Percentiles rank a stretch among this genome's conserved stretches.
Conservation (phyloP, 2,888 invertebrate species). For the Euplexia lucipara region DNA sequence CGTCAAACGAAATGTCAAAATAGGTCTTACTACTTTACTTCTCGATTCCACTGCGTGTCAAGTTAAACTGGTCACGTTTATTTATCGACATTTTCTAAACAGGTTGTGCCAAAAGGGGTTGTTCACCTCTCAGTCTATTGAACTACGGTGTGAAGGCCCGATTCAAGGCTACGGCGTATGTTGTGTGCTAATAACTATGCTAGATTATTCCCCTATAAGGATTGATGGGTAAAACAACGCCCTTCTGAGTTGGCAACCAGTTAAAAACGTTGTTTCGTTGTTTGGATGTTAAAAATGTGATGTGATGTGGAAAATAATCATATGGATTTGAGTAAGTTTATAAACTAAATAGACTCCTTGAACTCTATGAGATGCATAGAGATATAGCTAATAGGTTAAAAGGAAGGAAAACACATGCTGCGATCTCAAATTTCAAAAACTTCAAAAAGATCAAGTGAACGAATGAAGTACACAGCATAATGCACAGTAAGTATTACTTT, state of each 20-base stretch:
- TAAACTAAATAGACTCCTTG: no score
- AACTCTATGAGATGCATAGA: no score
- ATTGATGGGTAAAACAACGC: constrained; percentile 19
- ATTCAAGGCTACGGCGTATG: constrained; percentile 70
- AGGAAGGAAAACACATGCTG: no score
- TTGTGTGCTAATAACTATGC: constrained; percentile 50
- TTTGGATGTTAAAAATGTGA: not conserved
- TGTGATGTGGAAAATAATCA: no score
- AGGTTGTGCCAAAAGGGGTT: constrained; percentile 78
- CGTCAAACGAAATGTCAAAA: constrained; percentile 40
- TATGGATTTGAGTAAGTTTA: no score
- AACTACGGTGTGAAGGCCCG: constrained; percentile 69
- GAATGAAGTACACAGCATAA: no score
- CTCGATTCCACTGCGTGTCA: constrained; percentile 28
- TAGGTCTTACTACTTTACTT: not conserved
- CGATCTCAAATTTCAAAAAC: no score
- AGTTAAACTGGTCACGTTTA: constrained; percentile 40
- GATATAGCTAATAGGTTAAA: no score
- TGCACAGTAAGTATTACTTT: no score
- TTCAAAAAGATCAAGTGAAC: no score
- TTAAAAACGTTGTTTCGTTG: not conserved
- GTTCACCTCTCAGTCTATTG: constrained; percentile 75
- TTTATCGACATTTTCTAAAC: constrained; percentile 70
- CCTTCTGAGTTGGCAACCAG: constrained; percentile 21
- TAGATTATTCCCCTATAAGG: constrained; percentile 52